Evolutionary conservation across 2,797 vertebrate genomes (phyloP), one percentile per base, ranked within the genome.

Genomic region (Tachyglossus aculeatus): DNA sequence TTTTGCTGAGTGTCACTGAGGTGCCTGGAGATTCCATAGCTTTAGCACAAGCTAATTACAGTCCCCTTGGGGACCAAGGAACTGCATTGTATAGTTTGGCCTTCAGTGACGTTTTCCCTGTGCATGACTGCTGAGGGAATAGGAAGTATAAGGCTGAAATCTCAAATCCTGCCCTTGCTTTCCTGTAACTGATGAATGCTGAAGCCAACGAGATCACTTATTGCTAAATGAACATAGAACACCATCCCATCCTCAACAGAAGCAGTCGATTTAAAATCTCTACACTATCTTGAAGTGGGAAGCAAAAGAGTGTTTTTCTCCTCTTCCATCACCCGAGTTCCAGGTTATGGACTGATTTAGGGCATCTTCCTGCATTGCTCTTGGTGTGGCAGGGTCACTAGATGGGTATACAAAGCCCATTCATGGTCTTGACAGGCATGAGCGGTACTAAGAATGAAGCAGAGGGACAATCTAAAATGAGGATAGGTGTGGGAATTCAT

Each of bases 81-180:
- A 25, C 40, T 7, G 22, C 50, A 21, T 41, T 16, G 38, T 36
- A 24, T 33, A 34, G 44, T 70, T 64, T 52, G 67, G 36, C 39
- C 57, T 70, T 70, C 38, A 64, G 51, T 62, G 34, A 57, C 58
- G n/a, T 48, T 64, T 64, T 67, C 27, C 45, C 64, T 68, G 59
- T 39, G 48, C 19, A 13, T 34, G 65, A 62, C 13, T n/a, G 47
- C 47, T 37, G 48, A 33, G 67, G 57, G 60, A 57, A n/a, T 2
- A 0, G 39, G 14, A 62, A 22, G 27, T 19, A 9, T 53, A 47
- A 1, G 0, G 29, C 15, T 39, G 38, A 48, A 71, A 59, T 63
- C 14, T 52, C 37, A 31, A 6, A 3, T 27, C 25, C 31, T 47
- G 14, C 29, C 10, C 37, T 71, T 71, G 57, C 32, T 67, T 43